These are phyloP conservation scores for Pelochelys cantorii DNA, from an alignment of 2,797 vertebrate species.

Conservation along the genomic window DNA sequence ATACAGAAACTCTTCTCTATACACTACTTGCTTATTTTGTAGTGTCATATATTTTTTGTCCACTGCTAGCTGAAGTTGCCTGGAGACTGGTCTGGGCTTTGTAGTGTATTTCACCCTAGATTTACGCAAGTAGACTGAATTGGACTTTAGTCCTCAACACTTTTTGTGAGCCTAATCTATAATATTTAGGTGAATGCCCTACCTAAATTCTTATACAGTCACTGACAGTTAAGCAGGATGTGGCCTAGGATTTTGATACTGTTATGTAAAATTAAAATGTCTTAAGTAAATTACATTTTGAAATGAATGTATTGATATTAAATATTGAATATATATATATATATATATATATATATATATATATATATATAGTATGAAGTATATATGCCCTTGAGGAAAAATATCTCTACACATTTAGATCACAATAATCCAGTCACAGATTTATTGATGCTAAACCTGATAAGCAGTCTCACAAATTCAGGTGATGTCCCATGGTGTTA, in stretches of 20 bases:
- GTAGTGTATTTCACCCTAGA: background rate
- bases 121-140: background rate
- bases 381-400: constrained; percentile 43
- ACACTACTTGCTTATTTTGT: background rate
- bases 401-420: constrained; percentile 31
- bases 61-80: background rate
- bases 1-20: background rate
- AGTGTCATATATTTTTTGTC: background rate
- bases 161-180: rapidly evolving
- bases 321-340: background rate
- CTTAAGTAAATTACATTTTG: background rate
- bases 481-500: background rate
- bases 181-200: background rate
- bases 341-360: too few species aligned
- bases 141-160: background rate
- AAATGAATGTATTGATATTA: background rate
- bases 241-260: background rate
- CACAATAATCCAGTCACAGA: constrained; percentile 45
- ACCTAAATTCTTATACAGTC: background rate
- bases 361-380: background rate
- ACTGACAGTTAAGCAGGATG: rapidly evolving
- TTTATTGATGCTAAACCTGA: constrained; percentile 58
- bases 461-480: background rate
- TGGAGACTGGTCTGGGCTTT: background rate
- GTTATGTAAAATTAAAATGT: background rate